A percentile compares a stretch with the other conserved stretches of the same genome.
Evolutionary conservation across 2,888 invertebrate genomes (phyloP).

Genomic region (Ophraella communa): DNA sequence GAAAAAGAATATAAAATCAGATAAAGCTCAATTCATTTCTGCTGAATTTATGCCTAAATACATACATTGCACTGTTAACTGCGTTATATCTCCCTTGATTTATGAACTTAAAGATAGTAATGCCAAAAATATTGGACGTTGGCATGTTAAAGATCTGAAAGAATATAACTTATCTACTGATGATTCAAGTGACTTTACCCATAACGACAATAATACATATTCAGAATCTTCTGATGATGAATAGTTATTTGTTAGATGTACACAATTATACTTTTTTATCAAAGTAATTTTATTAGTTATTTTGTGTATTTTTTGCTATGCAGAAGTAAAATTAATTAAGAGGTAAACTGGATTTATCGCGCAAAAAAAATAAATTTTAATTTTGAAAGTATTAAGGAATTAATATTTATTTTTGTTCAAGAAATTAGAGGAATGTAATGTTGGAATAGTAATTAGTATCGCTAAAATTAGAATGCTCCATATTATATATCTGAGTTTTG

Average conservation of each 20-base stretch:
- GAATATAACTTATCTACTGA: neutral
- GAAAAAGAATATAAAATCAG: neutral
- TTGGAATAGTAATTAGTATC: neutral
- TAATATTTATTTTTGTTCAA: neutral
- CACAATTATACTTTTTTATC: no score
- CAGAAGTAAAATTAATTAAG: no score
- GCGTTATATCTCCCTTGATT: neutral
- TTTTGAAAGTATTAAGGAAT: neutral
- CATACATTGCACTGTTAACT: neutral
- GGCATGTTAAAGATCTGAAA: neutral
- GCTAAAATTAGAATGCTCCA: no score
- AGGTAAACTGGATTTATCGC: no score
- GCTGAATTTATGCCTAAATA: neutral
- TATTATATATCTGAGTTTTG: no score
- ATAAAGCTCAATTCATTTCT: neutral
- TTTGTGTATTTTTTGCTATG: no score
- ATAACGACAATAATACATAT: neutral
- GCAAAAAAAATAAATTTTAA: no score
- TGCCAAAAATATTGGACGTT: neutral
- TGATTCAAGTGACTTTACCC: neutral
- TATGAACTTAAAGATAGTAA: neutral
- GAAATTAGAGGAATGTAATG: neutral
- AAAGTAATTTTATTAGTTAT: no score
- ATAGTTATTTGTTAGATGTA: neutral
- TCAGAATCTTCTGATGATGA: neutral